These are phyloP conservation scores for Aphis gossypii DNA, from an alignment of 1,140 invertebrate species.

Conservation along the genomic window DNA sequence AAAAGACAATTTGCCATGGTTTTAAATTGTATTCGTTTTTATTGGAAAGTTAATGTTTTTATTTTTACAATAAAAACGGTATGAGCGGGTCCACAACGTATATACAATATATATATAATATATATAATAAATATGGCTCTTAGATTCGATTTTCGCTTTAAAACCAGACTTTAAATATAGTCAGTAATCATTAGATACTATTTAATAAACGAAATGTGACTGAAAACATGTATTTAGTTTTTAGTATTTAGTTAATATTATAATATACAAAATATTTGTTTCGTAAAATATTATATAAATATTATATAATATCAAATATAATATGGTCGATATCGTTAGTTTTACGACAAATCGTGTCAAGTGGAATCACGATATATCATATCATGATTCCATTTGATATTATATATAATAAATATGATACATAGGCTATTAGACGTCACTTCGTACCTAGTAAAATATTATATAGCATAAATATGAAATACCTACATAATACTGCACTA, in stretches of 20 bases:
- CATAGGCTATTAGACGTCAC: neutral
- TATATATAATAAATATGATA: neutral
- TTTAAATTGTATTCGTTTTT: neutral
- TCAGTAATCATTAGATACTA: neutral
- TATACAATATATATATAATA: neutral
- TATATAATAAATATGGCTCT: neutral
- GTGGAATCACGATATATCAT: neutral
- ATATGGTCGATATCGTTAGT: neutral
- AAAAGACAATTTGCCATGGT: neutral
- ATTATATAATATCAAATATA: neutral
- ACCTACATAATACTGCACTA: neutral
- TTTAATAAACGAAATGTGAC: neutral
- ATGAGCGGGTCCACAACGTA: neutral
- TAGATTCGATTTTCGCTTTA: neutral
- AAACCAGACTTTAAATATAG: neutral
- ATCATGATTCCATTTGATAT: neutral
- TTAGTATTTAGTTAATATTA: neutral
- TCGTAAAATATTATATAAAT: neutral
- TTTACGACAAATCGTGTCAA: neutral
- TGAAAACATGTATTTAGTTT: neutral
- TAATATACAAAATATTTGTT: neutral
- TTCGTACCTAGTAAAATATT: neutral
- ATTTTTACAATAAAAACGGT: neutral
- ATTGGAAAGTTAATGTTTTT: conserved; percentile 12
- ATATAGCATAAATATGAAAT: neutral